Conservation (phyloP, 2,888 invertebrate genomes). For the Pyrgus malvae region DNA sequence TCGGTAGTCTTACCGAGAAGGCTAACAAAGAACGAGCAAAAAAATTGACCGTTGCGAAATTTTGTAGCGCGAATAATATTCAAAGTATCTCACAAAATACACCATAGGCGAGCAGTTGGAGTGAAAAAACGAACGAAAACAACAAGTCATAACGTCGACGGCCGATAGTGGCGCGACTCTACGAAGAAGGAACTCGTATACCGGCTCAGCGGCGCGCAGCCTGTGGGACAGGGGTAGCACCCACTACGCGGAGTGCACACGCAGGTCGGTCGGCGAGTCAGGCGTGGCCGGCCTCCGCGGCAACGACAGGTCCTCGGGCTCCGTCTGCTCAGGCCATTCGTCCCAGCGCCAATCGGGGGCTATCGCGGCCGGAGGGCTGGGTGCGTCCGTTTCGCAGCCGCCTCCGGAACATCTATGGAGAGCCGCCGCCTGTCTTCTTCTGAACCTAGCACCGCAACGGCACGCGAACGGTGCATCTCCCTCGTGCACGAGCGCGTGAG, state of each 20-base stretch:
- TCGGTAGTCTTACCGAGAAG: conserved; percentile 61
- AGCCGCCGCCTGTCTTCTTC: conserved; percentile 93
- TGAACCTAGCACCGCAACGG: conserved; percentile 89
- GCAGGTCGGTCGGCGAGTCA: conserved; percentile 76
- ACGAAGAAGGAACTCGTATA: conserved; percentile 89
- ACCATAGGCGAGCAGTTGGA: not conserved
- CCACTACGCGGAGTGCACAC: conserved; percentile 75
- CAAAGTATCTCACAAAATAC: conserved; percentile 10
- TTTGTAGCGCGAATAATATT: conserved; percentile 40
- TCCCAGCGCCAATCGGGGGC: conserved; percentile 74
- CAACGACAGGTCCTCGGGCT: conserved; percentile 94
- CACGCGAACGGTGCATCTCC: conserved; percentile 95
- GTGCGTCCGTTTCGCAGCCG: conserved; percentile 63
- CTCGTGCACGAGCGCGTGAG: conserved; percentile 93
- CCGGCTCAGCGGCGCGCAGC: conserved; percentile 76
- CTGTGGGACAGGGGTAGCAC: conserved; percentile 51
- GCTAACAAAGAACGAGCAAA: conserved; percentile 41
- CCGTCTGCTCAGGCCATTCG: conserved; percentile 91
- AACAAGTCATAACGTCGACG: conserved; percentile 17
- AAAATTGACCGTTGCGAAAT: conserved; percentile 48
- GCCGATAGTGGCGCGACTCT: conserved; percentile 53
- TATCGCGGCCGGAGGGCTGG: conserved; percentile 71
- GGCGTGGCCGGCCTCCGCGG: conserved; percentile 75
- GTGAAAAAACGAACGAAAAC: conserved; percentile 9
- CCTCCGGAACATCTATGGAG: conserved; percentile 88